A percentile compares a stretch with the other conserved stretches of the same genome.
Evolutionary conservation across 2,888 invertebrate species (phyloP).

Genomic region (Mimumesa dahlbomi): DNA sequence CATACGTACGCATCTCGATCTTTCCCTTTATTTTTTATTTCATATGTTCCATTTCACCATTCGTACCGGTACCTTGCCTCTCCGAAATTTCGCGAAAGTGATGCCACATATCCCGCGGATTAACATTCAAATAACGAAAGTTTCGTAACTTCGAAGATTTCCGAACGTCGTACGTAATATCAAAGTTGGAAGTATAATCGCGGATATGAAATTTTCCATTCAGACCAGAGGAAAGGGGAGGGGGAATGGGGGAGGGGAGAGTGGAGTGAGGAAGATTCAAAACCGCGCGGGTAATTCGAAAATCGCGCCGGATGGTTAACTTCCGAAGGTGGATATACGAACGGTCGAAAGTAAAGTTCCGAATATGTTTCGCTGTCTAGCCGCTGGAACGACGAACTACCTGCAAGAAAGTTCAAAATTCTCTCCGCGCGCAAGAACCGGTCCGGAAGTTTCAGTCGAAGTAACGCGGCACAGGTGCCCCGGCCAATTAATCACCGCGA

Average conservation of each 20-base stretch:
- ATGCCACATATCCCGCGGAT: too few species aligned
- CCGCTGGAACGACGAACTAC: neutral
- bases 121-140: neutral
- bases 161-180: neutral
- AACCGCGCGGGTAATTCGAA: too few species aligned
- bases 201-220: conserved; percentile 1
- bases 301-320: too few species aligned
- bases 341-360: neutral
- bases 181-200: conserved; percentile 1
- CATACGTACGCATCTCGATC: neutral
- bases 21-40: too few species aligned
- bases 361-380: neutral
- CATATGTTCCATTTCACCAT: too few species aligned
- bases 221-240: neutral
- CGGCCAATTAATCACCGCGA: neutral
- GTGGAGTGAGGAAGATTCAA: neutral
- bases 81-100: too few species aligned
- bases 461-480: too few species aligned
- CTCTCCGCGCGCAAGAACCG: neutral
- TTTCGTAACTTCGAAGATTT: neutral
- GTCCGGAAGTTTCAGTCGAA: too few species aligned
- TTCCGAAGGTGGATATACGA: too few species aligned
- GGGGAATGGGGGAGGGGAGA: too few species aligned
- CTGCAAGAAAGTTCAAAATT: neutral
- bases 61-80: too few species aligned